Percentiles rank a stretch among this genome's conserved stretches.
Conservation (phyloP, 2,888 invertebrate genomes). For the Seira sanloemensis region DNA sequence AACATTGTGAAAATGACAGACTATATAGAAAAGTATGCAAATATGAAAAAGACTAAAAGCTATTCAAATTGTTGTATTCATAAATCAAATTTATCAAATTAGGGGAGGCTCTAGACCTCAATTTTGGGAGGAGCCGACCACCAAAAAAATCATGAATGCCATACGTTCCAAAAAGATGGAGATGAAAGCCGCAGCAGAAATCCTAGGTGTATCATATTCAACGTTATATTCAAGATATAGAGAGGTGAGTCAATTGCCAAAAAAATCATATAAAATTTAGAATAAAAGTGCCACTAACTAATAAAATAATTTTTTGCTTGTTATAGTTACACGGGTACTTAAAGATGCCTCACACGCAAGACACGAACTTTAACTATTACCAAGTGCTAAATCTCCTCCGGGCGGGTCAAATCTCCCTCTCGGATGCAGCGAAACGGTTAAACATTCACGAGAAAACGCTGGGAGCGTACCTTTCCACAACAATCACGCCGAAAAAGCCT, state of each 20-base stretch:
- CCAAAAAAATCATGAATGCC: slow-evolving; percentile 91
- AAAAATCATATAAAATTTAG: too few species aligned
- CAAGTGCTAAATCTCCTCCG: slow-evolving; percentile 73
- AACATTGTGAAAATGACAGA: slow-evolving; percentile 74
- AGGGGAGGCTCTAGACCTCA: slow-evolving; percentile 85
- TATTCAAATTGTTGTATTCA: not conserved
- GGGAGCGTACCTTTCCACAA: slow-evolving; percentile 82
- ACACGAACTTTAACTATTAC: slow-evolving; percentile 73
- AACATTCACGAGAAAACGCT: slow-evolving; percentile 86
- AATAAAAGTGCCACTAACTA: too few species aligned
- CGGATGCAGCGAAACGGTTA: slow-evolving; percentile 83
- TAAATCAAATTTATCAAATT: slow-evolving; percentile 11
- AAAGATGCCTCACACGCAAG: slow-evolving; percentile 73
- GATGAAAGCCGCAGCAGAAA: slow-evolving; percentile 94
- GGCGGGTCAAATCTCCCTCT: slow-evolving; percentile 78
- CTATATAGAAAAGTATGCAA: slow-evolving; percentile 73
- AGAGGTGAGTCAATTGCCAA: slow-evolving; percentile 79
- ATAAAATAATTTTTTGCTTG: slow-evolving; percentile 37
- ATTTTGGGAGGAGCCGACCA: slow-evolving; percentile 95
- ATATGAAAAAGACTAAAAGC: not conserved
- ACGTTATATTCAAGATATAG: slow-evolving; percentile 92
- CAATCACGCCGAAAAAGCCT: slow-evolving; percentile 73
- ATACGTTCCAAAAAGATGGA: slow-evolving; percentile 93
- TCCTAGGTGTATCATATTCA: slow-evolving; percentile 92
- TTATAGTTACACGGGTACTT: slow-evolving; percentile 72